phyloP scores from a whole-genome alignment of 2,888 invertebrate species.

The Drosophila mayaguana region DNA sequence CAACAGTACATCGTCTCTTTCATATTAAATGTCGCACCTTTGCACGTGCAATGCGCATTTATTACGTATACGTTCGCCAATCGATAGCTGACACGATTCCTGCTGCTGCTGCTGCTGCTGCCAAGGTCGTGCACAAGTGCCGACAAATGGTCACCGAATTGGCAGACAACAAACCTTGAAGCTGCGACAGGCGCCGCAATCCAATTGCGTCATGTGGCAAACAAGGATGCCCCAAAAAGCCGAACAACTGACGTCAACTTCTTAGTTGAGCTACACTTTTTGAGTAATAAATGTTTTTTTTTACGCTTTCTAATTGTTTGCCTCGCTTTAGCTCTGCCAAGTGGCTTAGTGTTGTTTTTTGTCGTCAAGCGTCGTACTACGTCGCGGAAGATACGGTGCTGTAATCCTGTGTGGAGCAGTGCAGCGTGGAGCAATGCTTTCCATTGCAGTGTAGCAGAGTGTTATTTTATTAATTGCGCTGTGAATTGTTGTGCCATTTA shows the following conservation, averaged over 20 bases:
- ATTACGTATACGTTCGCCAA: conserved; percentile 61
- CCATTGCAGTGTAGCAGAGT: not conserved
- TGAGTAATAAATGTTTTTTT: conserved; percentile 1
- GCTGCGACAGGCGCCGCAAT: conserved; percentile 37
- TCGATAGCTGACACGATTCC: conserved; percentile 62
- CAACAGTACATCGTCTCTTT: not conserved
- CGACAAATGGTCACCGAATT: conserved; percentile 61
- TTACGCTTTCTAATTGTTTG: not conserved
- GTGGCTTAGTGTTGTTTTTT: not conserved
- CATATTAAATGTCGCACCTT: conserved; percentile 12
- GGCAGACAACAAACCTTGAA: conserved; percentile 52
- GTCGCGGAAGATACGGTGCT: not conserved
- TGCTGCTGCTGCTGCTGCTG: conserved; percentile 5
- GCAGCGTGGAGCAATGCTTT: not conserved
- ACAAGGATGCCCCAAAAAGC: conserved; percentile 11
- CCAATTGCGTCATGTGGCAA: conserved; percentile 46
- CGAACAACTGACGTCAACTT: conserved; percentile 32
- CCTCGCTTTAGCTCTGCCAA: not conserved
- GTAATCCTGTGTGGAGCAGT: not conserved
- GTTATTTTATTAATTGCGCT: not conserved
- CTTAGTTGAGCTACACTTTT: not conserved
- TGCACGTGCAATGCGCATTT: conserved; percentile 17
- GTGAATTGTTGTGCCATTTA: not conserved
- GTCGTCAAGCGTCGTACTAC: not conserved
- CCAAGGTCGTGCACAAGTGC: conserved; percentile 39